A percentile compares a stretch with the other conserved stretches of the same genome.
Evolutionary conservation across 2,888 invertebrate species (phyloP).

Genomic region (Leuctra nigra): DNA sequence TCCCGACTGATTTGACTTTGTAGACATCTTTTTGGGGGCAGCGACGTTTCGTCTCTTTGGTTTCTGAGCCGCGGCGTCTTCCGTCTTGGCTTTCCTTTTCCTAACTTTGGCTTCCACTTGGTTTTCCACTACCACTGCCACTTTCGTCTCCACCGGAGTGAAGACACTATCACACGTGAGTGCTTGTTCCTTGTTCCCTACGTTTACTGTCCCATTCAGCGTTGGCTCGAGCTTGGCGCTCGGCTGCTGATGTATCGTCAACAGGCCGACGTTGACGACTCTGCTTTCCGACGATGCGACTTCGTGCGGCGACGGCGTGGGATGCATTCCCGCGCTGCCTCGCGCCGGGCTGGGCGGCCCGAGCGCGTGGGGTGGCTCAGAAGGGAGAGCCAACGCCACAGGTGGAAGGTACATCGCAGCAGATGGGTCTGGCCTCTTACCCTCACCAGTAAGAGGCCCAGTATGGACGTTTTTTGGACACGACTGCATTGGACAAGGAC

Average conservation of each 20-base stretch:
- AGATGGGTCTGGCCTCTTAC: conserved; percentile 54
- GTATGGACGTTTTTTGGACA: conserved; percentile 98
- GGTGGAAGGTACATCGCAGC: conserved; percentile 39
- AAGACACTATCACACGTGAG: conserved; percentile 8
- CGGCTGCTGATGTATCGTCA: background rate
- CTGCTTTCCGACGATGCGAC: conserved; percentile 16
- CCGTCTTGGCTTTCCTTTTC: conserved; percentile 19
- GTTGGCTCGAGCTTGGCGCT: background rate
- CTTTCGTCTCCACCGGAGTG: conserved; percentile 12
- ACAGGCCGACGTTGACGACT: background rate
- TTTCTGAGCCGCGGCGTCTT: conserved; percentile 9
- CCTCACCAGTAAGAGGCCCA: conserved; percentile 97
- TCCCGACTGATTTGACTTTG: background rate
- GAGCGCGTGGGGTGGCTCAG: conserved; percentile 42
- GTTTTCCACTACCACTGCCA: conserved; percentile 7
- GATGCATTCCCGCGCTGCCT: conserved; percentile 54
- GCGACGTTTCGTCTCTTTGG: conserved; percentile 22
- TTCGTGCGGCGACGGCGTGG: conserved; percentile 25
- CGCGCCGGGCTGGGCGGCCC: conserved; percentile 63
- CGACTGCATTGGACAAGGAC: conserved; percentile 87
- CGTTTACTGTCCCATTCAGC: background rate
- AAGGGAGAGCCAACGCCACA: conserved; percentile 44
- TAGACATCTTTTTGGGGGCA: background rate
- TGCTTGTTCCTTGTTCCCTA: background rate
- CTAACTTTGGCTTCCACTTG: background rate